Evolutionary conservation across 2,888 invertebrate species (phyloP), one percentile per base, ranked within the genome.

Genomic region (Diabrotica balteata): DNA sequence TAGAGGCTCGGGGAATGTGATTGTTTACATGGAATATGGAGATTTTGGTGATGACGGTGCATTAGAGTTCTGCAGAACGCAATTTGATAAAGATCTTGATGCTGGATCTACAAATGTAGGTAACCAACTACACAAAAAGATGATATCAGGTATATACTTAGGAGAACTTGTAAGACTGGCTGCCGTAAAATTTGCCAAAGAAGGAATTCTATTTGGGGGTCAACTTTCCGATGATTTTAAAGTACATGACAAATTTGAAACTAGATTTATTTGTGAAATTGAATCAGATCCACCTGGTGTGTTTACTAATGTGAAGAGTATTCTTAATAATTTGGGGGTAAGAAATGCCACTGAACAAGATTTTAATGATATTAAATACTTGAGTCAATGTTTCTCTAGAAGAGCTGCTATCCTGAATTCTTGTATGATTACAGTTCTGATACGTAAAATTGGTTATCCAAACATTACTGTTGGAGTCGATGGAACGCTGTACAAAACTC

Each of bases 91-190:
- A 47, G 91, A 92, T 66, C 91, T 98, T 69, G 98, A 98, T 83
- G 85, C 85, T 63, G 89, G 90, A 77, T 96, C 96, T 63, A 92
- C 98, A 75, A 97, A 94, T 82, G 91, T 91, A 10, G 90, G 90
- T 72, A 93, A 90, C 84, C 98, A 98, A 85, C 87, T 76, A 55
- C 93, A 92, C 85, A 98, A 98, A 84, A 99, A 98, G 85, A 98
- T 98, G 97, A 97, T 98, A 79, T 97, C 97, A 4, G 98, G 98
- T 72, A 98, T 98, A 98, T 98, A 99, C 84, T 92, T 98, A 94
- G 98, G 99, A n/a, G 99, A 99, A 84, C 84, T 99, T 72, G 95
- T 93, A 8, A 90, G 99, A 69, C 87, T 96, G 62, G 93, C 93
- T 7, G 86, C 98, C 63, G 93, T 93, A 59, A 92, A 93, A 82